Evolutionary conservation across 2,888 invertebrate genomes (phyloP).

Genomic region (Allolobophora icterica): DNA sequence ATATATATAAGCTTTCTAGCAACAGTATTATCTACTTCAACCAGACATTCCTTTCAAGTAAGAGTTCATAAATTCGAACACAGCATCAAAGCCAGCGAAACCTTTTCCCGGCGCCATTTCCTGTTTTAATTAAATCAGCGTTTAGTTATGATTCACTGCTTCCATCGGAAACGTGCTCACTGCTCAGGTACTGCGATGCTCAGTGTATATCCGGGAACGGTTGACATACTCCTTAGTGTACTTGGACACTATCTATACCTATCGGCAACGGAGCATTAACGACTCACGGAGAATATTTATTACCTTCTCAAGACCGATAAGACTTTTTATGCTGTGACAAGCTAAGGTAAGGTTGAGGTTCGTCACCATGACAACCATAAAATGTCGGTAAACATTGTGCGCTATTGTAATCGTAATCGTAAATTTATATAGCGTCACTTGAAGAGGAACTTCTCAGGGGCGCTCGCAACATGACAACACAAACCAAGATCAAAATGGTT

Average conservation of each 20-base stretch:
- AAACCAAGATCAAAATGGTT: too few species aligned
- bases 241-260: not conserved
- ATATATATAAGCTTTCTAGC: too few species aligned
- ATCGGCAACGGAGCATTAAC: not conserved
- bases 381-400: too few species aligned
- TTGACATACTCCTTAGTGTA: not conserved
- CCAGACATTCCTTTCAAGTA: not conserved
- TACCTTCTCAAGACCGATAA: not conserved
- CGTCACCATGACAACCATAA: too few species aligned
- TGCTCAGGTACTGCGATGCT: not conserved
- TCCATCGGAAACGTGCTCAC: not conserved
- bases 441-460: too few species aligned
- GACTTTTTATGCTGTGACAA: not conserved
- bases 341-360: too few species aligned
- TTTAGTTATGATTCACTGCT: not conserved
- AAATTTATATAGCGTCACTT: too few species aligned
- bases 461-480: too few species aligned
- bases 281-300: not conserved
- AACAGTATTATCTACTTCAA: not conserved
- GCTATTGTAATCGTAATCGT: too few species aligned
- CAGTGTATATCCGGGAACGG: not conserved
- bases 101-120: not conserved
- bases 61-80: not conserved
- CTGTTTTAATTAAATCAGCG: not conserved
- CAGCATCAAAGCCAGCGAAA: not conserved